A percentile compares a stretch with the other conserved stretches of the same genome.
Conservation (phyloP, 2,797 vertebrate genomes). For the Tympanoctomys barrerae region DNA sequence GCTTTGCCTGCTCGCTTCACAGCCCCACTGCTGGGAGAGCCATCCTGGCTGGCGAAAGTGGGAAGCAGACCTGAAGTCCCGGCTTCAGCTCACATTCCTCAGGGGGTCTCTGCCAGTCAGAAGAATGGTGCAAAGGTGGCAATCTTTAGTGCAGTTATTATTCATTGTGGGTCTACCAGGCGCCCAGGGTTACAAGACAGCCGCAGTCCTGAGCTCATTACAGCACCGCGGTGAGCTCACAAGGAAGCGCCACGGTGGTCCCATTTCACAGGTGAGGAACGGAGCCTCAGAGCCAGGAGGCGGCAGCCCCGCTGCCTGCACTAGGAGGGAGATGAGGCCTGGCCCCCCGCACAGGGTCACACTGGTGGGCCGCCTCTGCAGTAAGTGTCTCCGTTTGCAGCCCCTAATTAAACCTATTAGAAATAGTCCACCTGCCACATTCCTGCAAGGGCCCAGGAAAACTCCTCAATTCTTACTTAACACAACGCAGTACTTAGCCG, state of each 20-base stretch:
- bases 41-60: neutral
- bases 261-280: neutral
- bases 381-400: neutral
- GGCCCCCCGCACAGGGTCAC: neutral
- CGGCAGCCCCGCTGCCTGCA: fast-evolving
- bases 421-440: neutral
- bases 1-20: neutral
- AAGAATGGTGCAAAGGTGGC: neutral
- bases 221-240: fast-evolving
- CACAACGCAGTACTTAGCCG: neutral
- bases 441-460: neutral
- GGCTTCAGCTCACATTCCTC: neutral
- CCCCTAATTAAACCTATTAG: neutral
- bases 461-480: constrained; percentile 59
- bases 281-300: neutral
- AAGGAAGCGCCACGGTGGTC: neutral
- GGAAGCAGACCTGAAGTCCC: neutral
- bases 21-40: neutral
- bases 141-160: neutral
- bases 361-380: neutral
- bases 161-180: neutral
- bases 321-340: neutral
- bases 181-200: neutral
- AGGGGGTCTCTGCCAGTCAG: neutral
- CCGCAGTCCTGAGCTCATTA: no score